These are phyloP conservation scores for Ochlodes sylvanus DNA, from an alignment of 2,888 invertebrate genomes.

Conservation along the genomic window DNA sequence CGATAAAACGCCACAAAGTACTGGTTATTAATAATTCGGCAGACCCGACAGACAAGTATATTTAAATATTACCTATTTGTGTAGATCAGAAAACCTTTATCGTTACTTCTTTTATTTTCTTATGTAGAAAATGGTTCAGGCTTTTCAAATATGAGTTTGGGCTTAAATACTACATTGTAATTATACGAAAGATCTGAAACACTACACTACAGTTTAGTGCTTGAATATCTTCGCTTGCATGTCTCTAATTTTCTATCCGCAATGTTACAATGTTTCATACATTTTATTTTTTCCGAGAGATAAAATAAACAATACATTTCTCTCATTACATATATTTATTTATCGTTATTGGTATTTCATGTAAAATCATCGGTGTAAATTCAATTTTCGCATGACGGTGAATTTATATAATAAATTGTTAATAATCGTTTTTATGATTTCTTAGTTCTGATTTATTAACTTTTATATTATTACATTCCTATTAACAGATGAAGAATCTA, in stretches of 20 bases:
- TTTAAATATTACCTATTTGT: conserved; percentile 47
- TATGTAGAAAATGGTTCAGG: conserved; percentile 40
- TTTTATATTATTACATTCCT: conserved; percentile 69
- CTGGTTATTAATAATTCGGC: conserved; percentile 76
- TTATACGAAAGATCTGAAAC: conserved; percentile 3
- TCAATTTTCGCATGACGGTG: not conserved
- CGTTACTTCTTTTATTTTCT: conserved; percentile 27
- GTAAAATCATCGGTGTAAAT: not conserved
- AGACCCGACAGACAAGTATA: conserved; percentile 72
- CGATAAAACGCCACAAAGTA: conserved; percentile 84
- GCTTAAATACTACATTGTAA: conserved; percentile 48
- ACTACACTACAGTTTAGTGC: not conserved
- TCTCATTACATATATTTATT: not conserved
- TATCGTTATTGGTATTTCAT: not conserved
- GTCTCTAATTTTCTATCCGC: not conserved
- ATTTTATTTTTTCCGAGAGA: conserved; percentile 4
- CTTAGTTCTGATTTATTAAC: conserved; percentile 37
- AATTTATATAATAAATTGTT: not conserved
- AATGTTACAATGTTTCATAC: not conserved
- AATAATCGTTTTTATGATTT: conserved; percentile 7
- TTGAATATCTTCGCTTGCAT: conserved; percentile 21
- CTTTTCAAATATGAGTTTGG: conserved; percentile 45
- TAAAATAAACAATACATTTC: not conserved
- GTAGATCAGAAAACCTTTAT: conserved; percentile 41
- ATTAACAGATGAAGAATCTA: conserved; percentile 83